phyloP scores from a whole-genome alignment of 2,797 vertebrate species.

The Bucorvus abyssinicus region DNA sequence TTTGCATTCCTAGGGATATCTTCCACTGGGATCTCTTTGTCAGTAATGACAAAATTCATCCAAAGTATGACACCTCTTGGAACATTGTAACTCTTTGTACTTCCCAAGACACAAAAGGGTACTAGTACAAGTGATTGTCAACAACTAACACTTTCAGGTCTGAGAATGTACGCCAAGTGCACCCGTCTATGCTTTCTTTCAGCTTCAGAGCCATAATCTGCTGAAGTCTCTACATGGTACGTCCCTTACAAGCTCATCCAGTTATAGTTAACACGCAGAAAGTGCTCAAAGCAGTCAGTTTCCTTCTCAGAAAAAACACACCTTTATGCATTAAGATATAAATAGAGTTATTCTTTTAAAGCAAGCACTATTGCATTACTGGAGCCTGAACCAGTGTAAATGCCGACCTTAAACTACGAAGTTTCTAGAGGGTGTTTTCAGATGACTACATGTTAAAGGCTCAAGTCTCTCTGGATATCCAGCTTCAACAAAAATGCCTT shows the following conservation, averaged over 20 bases:
- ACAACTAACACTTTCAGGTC: neutral
- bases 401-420: slow-evolving; percentile 5
- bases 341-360: slow-evolving; percentile 20
- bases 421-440: slow-evolving; percentile 21
- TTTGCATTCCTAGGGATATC: slow-evolving; percentile 53
- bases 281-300: neutral
- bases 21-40: slow-evolving; percentile 42
- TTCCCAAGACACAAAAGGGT: neutral
- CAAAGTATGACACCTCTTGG: slow-evolving; percentile 11
- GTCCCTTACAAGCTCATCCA: neutral
- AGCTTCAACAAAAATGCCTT: slow-evolving; percentile 54
- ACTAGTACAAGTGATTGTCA: neutral
- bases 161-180: neutral
- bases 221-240: neutral
- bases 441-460: neutral
- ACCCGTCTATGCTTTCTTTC: neutral
- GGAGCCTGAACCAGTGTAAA: slow-evolving; percentile 13
- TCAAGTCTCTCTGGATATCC: slow-evolving; percentile 38
- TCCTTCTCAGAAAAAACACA: neutral
- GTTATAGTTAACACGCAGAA: neutral
- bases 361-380: neutral
- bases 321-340: neutral
- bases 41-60: slow-evolving; percentile 47
- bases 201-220: neutral
- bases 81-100: slow-evolving; percentile 8